Conservation (phyloP, 2,888 invertebrate genomes). For the Poecilobothrus nobilitatus region DNA sequence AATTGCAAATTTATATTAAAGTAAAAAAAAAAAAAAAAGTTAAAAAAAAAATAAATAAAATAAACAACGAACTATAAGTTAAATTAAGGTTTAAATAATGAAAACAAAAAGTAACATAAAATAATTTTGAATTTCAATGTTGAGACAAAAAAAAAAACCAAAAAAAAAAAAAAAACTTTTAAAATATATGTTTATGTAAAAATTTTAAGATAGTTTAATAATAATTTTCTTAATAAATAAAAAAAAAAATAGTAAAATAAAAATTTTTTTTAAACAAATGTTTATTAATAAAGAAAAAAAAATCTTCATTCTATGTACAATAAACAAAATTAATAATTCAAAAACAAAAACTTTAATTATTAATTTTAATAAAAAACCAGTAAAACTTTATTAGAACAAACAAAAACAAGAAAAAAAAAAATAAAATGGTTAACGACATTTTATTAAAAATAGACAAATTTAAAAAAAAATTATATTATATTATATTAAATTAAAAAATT, state of each 20-base stretch:
- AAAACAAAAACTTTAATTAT: not conserved
- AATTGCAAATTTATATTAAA: too few relatives aligned
- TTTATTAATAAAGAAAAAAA: not conserved
- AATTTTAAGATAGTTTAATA: not conserved
- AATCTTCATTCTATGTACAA: not conserved
- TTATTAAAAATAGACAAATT: too few relatives aligned
- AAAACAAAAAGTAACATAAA: not conserved
- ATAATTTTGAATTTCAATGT: not conserved
- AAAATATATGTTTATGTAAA: not conserved
- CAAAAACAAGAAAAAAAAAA: not conserved
- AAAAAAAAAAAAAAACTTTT: too few relatives aligned
- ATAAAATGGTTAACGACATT: not conserved
- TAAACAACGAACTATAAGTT: constrained; percentile 6
- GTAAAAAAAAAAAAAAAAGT: too few relatives aligned
- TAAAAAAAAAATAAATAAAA: not conserved
- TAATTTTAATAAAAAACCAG: not conserved
- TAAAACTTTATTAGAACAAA: not conserved
- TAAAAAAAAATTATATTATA: too few relatives aligned
- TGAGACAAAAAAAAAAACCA: not conserved
- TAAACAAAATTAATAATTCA: not conserved
- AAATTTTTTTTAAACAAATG: not conserved
- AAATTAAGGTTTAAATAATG: not conserved
- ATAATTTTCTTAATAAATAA: not conserved
- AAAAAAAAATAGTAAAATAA: too few relatives aligned
- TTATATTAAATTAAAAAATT: too few relatives aligned